Evolutionary conservation across 2,888 invertebrate species (phyloP), one percentile per base, ranked within the genome.

Genomic region (Taenaris catops): DNA sequence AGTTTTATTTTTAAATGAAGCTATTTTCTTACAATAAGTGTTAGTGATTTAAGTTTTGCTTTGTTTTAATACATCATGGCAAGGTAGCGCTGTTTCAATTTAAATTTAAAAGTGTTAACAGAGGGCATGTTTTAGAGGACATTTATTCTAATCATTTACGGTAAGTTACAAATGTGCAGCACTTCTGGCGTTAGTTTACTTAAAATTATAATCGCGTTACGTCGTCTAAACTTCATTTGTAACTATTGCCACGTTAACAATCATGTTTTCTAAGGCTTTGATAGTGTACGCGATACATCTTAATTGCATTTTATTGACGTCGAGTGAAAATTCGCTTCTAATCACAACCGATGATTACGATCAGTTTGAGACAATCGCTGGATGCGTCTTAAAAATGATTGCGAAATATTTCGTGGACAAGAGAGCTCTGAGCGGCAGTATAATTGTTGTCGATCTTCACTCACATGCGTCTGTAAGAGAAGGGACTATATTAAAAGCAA

Each of bases 351-450:
- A 62, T 48, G 66, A 68, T 59, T 69, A 69, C 41, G 68, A 58
- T 50, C 70, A 78, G 63, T 70, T 64, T 56, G 59, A 64, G 63
- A 72, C 72, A 66, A 78, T 72, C 33, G 80, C 87, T 48, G 70
- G 84, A 56, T 87, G 87, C 58, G 79, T 87, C 63, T 74, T 87
- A 63, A 80, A 83, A 65, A 65, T 87, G 49, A 87, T 84, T 25
- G 75, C 84, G 10, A 87, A 87, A 72, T 87, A 87, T 60, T 87
- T 87, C 34, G 80, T 86, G 2, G 84, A 87, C 51, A 83, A 81
- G 49, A 84, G 76, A 49, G 86, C 84, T 1, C 50, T 87, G 46
- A 84, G 86, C 40, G 87, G 87, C 25, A 87, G 83, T 50, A 87
- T 87, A 8, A 86, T 86, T 31, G 79, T 87, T 51, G 75, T 87